A percentile compares a stretch with the other conserved stretches of the same genome.
phyloP scores from a whole-genome alignment of 2,113 vertebrate species.

The Podarcis muralis region DNA sequence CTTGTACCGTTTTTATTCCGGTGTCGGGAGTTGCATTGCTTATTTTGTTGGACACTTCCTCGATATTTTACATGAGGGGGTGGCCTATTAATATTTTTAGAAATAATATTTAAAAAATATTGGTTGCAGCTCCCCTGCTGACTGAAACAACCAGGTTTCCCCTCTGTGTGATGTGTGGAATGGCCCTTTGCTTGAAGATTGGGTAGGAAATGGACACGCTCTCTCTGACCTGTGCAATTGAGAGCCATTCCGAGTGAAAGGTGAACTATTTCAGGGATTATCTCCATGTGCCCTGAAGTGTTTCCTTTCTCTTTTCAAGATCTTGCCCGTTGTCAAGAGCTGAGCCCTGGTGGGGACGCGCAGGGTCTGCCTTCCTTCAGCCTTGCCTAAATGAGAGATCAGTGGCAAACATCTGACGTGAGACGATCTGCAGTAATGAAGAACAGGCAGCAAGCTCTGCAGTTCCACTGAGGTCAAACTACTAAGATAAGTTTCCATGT shows the following conservation, averaged over 20 bases:
- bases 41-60: too few relatives aligned
- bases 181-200: neutral
- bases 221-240: neutral
- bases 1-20: too few relatives aligned
- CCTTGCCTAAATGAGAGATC: neutral
- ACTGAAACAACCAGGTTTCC: neutral
- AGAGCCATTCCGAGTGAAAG: neutral
- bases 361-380: neutral
- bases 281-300: neutral
- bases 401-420: neutral
- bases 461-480: neutral
- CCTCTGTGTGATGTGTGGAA: neutral
- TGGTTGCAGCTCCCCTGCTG: neutral
- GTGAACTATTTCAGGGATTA: neutral
- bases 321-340: neutral
- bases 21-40: too few relatives aligned
- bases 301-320: neutral
- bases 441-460: neutral
- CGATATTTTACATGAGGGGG: neutral
- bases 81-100: too few relatives aligned
- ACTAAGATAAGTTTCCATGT: neutral
- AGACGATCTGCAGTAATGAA: neutral
- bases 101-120: neutral
- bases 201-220: neutral
- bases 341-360: neutral